Base-by-base conservation (phyloP, 2,888 invertebrate species). In the Sinodicranocentrus sp. region DNA sequence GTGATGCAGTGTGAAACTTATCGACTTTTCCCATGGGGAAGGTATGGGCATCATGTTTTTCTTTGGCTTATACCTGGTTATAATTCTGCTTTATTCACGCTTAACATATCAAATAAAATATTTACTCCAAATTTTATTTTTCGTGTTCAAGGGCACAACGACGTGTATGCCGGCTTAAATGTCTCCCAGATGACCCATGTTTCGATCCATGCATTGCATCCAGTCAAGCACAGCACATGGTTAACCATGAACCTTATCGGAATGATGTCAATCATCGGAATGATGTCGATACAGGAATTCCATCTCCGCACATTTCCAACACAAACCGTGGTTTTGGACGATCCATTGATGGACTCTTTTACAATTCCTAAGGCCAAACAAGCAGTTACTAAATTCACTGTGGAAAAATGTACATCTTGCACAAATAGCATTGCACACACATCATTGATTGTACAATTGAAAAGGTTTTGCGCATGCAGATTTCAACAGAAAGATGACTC, bases 1-100 rank as follows among this genome's bases (percentile, higher is more conserved):
- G 83, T 85, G 39, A 87, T 86, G 83, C 88, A 88, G 54, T 88
- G 88, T 67, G 85, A 85, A 28, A 88, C 88, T 2, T 88, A 87
- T 61, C 70, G 87, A 21, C 85, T 88, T 1, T 88, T 87, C 52
- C 88, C 88, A 1, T 88, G 85, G 84, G 88, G 88, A 79, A 86
- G 87, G 88, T 88, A 76, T 26, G n/a, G 19, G 33, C n/a, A n/a
- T n/a, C n/a, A n/a, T n/a, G n/a, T n/a, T n/a, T n/a, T n/a, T n/a
- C n/a, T n/a, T n/a, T n/a, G n/a, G n/a, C n/a, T n/a, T n/a, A n/a
- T n/a, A n/a, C n/a, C n/a, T n/a, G n/a, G n/a, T n/a, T n/a, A n/a
- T n/a, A n/a, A n/a, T n/a, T n/a, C n/a, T n/a, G n/a, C n/a, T n/a
- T n/a, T n/a, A n/a, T n/a, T 54, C 48, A 25, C 23, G 13, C 8